Conservation (phyloP, 1,140 invertebrate genomes). For the Gryllus bimaculatus region DNA sequence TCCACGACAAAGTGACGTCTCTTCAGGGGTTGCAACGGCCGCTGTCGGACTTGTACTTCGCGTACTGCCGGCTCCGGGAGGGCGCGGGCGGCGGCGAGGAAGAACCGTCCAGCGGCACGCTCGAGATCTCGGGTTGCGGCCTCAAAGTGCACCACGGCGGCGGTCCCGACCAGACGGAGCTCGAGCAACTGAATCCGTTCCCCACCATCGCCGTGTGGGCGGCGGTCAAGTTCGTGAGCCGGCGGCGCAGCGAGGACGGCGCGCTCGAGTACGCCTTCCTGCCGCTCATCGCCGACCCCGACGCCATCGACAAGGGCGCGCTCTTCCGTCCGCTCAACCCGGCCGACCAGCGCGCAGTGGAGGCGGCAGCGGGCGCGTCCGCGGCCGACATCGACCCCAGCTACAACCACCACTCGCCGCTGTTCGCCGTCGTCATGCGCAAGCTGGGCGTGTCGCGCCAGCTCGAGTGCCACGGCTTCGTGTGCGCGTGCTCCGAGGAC, state of each 20-base stretch:
- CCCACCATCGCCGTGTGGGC: conserved; percentile 87
- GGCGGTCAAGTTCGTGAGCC: conserved; percentile 60
- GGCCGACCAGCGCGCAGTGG: conserved; percentile 34
- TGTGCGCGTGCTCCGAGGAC: conserved; percentile 71
- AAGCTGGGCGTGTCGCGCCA: conserved; percentile 64
- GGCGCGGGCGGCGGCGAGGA: neutral
- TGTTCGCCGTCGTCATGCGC: conserved; percentile 85
- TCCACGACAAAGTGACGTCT: conserved; percentile 68
- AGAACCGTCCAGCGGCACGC: conserved; percentile 34
- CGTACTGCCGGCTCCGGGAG: conserved; percentile 9
- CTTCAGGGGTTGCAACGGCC: conserved; percentile 72
- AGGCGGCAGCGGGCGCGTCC: neutral
- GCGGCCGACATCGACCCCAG: neutral
- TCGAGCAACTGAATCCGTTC: conserved; percentile 62
- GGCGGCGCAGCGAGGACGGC: neutral
- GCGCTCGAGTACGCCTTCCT: conserved; percentile 59
- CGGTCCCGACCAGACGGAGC: conserved; percentile 30
- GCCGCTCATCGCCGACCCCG: conserved; percentile 74
- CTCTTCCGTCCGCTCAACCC: conserved; percentile 42
- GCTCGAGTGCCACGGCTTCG: conserved; percentile 83
- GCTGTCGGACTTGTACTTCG: conserved; percentile 65
- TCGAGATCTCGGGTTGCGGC: conserved; percentile 61
- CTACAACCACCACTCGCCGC: conserved; percentile 37
- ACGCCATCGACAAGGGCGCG: conserved; percentile 60
- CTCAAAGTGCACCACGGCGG: conserved; percentile 51